Evolutionary conservation across 2,888 invertebrate genomes (phyloP), one percentile per base, ranked within the genome.

Genomic region (Cyrtodaria siliqua): DNA sequence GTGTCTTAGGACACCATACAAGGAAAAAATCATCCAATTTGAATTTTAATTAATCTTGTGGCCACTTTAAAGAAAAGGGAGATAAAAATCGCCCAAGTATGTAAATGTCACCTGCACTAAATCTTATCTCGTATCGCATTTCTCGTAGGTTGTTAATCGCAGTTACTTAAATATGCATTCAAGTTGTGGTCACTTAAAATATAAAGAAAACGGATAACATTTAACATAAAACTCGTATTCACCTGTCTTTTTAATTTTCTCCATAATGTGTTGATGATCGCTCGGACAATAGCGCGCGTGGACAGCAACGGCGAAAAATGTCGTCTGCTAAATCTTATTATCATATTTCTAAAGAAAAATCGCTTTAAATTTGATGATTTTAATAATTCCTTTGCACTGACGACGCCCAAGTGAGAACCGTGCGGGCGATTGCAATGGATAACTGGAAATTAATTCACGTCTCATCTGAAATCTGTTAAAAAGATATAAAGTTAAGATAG

Each of bases 361-460:
- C 56, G 16, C 49, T 56, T 49, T 49, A 47, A 56, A 47, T 57
- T 47, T 33, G 44, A 56, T 27, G 20, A 53, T 47, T 56, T 38
- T 47, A 33, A 33, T 33, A 33, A 33, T 33, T 33, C 12, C 33
- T 33, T 33, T 33, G 33, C 33, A 33, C 12, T 33, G 33, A 33
- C 33, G 33, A 33, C 33, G 33, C 33, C 33, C 33, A 12, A 33
- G 33, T 33, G 4, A 33, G 33, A 33, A 8, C 12, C 47, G 24
- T 59, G 33, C 33, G 33, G 33, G 33, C 12, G 4, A 29, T 24
- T 52, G 56, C 63, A 56, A 18, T n/a, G 63, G 56, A 70, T 63
- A 70, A 70, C 56, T 70, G 56, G 38, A 70, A 70, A 70, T 62
- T 70, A 70, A 70, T 70, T 70, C 56, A 63, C 40, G 38, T 62